A percentile compares a stretch with the other conserved stretches of the same genome.
Evolutionary conservation across 2,888 invertebrate genomes (phyloP).

Genomic region (Proisotoma minuta): DNA sequence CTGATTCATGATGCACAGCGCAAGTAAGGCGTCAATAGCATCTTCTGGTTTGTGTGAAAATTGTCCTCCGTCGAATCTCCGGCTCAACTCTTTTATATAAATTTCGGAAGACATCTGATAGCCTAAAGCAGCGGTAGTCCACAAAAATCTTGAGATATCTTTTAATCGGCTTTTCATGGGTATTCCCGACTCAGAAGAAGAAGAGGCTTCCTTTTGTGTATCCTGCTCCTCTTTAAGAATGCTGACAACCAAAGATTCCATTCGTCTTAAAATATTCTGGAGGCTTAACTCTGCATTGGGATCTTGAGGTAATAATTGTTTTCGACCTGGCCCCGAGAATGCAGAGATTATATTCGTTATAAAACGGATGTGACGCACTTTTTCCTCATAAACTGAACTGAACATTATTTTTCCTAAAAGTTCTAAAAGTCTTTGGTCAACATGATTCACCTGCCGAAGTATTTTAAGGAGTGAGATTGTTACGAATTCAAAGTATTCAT

Average conservation of each 20-base stretch:
- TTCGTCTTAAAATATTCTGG: slow-evolving; percentile 4
- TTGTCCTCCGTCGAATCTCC: slow-evolving; percentile 14
- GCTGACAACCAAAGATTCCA: slow-evolving; percentile 13
- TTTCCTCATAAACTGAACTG: background rate
- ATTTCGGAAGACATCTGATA: slow-evolving; percentile 10
- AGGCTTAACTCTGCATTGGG: slow-evolving; percentile 5
- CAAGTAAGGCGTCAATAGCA: slow-evolving; percentile 16
- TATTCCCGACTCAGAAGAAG: background rate
- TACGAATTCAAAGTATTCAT: slow-evolving; percentile 5
- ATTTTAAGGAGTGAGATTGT: slow-evolving; percentile 15
- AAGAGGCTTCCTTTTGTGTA: background rate
- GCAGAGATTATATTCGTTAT: background rate
- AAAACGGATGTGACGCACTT: slow-evolving; percentile 3
- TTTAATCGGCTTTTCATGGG: slow-evolving; percentile 25
- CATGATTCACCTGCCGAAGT: slow-evolving; percentile 18
- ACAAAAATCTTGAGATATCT: slow-evolving; percentile 17
- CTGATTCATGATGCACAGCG: slow-evolving; percentile 24
- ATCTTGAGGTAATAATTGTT: background rate
- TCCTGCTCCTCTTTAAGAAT: slow-evolving; percentile 5
- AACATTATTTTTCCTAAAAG: slow-evolving; percentile 9
- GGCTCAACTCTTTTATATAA: slow-evolving; percentile 14
- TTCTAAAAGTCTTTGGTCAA: slow-evolving; percentile 13
- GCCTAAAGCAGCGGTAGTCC: slow-evolving; percentile 11
- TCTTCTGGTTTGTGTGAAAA: slow-evolving; percentile 7
- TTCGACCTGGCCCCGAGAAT: background rate